Base-by-base conservation (phyloP, 2,888 invertebrate species). In the Aquatica leii region DNA sequence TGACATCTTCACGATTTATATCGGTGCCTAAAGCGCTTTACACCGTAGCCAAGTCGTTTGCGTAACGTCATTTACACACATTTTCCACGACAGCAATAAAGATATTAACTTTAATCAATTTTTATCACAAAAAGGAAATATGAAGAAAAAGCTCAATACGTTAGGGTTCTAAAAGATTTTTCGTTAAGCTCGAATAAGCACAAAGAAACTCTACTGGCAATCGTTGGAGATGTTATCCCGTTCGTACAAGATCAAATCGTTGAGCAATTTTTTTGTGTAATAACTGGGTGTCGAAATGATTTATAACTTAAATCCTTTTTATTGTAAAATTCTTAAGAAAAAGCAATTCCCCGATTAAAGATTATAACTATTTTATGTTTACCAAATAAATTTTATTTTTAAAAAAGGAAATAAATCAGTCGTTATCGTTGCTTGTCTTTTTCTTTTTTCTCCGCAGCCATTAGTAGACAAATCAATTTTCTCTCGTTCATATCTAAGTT, bases 251-350 rank as follows among this genome's bases (percentile, higher is more conserved):
- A 59, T 63, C 63, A 49, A 43, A 54, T 57, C 56, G 65, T 65
- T 56, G 55, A 54, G 55, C 59, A 67, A 67, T 60, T 63, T 52
- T 65, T 52, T 49, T 43, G 59, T 57, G 62, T 75, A 76, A 75
- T 74, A 71, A 73, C 65, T 66, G 71, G 74, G 76, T 76, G 76
- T 76, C 74, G 74, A 75, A 75, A 77, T 77, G 77, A 77, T 77
- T 77, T 76, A 76, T 76, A 69, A 71, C 49, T 17, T 46, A 46
- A 46, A 20, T 17, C 46, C 46, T 11, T 46, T 46, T n/a, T 17
- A 46, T 46, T 46, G 46, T 46, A 46, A 46, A 46, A 46, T 46
- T 46, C 11, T 46, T 4, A 24, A 24, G 24, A 24, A 24, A 24
- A 24, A 24, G 24, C 2, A 6, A 24, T 24, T 24, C 24, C 6